These are phyloP conservation scores for Agrotis clavis DNA, from an alignment of 2,888 invertebrate genomes.

Conservation along the genomic window DNA sequence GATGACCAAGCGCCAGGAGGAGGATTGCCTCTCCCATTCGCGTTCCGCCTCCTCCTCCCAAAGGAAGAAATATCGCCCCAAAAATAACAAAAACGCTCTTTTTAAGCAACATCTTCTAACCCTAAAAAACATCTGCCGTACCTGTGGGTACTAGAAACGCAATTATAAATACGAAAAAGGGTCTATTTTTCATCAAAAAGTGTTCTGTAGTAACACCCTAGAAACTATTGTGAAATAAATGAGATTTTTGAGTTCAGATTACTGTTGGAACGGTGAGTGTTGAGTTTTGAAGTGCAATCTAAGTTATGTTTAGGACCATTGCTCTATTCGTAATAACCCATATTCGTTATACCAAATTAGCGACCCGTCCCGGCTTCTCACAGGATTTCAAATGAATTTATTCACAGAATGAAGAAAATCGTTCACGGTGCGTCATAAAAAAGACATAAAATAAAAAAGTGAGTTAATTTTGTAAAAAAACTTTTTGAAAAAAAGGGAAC, in stretches of 20 bases:
- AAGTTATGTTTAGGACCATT: slow-evolving; percentile 12
- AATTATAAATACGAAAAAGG: slow-evolving; percentile 42
- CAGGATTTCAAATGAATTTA: too few relatives aligned
- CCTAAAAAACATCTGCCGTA: slow-evolving; percentile 9
- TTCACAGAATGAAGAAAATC: too few relatives aligned
- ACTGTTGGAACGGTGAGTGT: slow-evolving; percentile 38
- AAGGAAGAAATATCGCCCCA: neutral
- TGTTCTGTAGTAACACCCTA: slow-evolving; percentile 3
- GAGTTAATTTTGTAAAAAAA: too few relatives aligned
- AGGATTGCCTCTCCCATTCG: too few relatives aligned
- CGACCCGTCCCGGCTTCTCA: too few relatives aligned
- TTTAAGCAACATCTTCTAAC: neutral
- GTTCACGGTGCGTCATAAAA: too few relatives aligned
- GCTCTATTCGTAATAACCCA: neutral
- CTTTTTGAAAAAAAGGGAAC: too few relatives aligned
- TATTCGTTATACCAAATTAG: too few relatives aligned
- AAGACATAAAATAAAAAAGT: too few relatives aligned
- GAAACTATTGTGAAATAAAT: slow-evolving; percentile 45
- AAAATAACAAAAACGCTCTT: neutral
- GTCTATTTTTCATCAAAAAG: slow-evolving; percentile 21
- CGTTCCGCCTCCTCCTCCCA: too few relatives aligned
- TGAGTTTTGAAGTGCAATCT: slow-evolving; percentile 39
- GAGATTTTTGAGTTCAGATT: slow-evolving; percentile 33
- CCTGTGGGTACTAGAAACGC: slow-evolving; percentile 17
- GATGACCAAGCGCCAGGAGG: too few relatives aligned